Percentiles rank a stretch among this genome's conserved stretches.
These are phyloP conservation scores for Eupithecia insigniata DNA, from an alignment of 2,888 invertebrate species.

Conservation along the genomic window DNA sequence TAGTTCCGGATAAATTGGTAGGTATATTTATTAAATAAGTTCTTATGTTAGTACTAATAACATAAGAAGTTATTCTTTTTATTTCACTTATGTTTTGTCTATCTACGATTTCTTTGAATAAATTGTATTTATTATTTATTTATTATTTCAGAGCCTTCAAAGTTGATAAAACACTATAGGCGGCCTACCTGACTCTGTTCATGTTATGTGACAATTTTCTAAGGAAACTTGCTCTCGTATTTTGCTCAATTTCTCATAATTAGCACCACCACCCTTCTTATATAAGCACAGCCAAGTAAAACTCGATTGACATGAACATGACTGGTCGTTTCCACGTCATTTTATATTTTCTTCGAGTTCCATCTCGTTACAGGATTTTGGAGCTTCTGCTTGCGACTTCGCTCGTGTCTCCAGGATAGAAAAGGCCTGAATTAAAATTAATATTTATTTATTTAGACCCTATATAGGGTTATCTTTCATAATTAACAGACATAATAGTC, in stretches of 20 bases:
- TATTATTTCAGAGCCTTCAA: not conserved
- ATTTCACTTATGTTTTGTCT: no score
- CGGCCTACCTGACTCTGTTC: not conserved
- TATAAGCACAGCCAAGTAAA: constrained; percentile 57
- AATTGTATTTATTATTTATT: no score
- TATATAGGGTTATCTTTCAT: no score
- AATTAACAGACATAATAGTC: no score
- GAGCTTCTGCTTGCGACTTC: not conserved
- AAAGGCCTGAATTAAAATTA: not conserved
- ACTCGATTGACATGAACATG: constrained; percentile 71
- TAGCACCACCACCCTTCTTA: constrained; percentile 34
- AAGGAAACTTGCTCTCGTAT: not conserved
- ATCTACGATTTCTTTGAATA: no score
- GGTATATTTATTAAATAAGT: no score
- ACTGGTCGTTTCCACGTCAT: constrained; percentile 69
- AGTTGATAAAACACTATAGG: not conserved
- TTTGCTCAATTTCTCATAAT: not conserved
- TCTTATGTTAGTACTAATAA: no score
- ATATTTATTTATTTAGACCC: not conserved
- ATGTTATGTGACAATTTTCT: not conserved
- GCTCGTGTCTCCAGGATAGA: not conserved
- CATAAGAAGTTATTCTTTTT: no score
- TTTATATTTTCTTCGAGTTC: constrained; percentile 64
- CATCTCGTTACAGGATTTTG: constrained; percentile 53
- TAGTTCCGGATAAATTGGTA: no score